Evolutionary conservation across 2,113 vertebrate genomes (phyloP).

Genomic region (Cichladusa arquata): DNA sequence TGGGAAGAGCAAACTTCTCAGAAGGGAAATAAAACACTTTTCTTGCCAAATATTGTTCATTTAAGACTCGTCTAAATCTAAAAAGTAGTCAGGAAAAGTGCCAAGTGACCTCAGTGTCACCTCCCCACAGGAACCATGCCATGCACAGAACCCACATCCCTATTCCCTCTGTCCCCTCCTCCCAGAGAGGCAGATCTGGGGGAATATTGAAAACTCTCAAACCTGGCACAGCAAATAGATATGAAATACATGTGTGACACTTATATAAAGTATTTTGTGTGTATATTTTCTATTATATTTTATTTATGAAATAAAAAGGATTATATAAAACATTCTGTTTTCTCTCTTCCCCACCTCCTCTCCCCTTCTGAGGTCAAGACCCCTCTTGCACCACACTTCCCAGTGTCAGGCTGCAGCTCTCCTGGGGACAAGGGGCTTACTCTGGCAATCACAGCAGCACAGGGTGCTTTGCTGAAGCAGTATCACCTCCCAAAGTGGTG

Average conservation of each 20-base stretch:
- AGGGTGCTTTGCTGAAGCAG: neutral
- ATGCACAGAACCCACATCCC: neutral
- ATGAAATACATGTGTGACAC: neutral
- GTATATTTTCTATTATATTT: neutral
- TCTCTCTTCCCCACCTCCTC: neutral
- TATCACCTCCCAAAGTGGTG: neutral
- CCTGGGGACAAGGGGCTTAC: neutral
- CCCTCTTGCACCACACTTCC: neutral
- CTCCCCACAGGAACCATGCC: rapidly evolving
- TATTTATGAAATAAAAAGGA: neutral
- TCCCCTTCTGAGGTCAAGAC: neutral
- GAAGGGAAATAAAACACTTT: neutral
- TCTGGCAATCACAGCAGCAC: neutral
- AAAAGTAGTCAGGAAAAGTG: neutral
- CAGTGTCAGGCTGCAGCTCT: neutral
- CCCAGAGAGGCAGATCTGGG: too few relatives aligned
- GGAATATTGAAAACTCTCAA: neutral
- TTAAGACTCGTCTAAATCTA: neutral
- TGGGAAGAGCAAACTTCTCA: neutral
- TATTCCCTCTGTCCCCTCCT: neutral
- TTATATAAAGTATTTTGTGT: too few relatives aligned
- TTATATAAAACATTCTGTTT: neutral
- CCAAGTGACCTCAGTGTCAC: neutral
- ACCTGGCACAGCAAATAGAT: neutral
- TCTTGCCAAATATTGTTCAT: neutral